phyloP scores from a whole-genome alignment of 1,140 invertebrate species.

The Drosophila baimaii region DNA sequence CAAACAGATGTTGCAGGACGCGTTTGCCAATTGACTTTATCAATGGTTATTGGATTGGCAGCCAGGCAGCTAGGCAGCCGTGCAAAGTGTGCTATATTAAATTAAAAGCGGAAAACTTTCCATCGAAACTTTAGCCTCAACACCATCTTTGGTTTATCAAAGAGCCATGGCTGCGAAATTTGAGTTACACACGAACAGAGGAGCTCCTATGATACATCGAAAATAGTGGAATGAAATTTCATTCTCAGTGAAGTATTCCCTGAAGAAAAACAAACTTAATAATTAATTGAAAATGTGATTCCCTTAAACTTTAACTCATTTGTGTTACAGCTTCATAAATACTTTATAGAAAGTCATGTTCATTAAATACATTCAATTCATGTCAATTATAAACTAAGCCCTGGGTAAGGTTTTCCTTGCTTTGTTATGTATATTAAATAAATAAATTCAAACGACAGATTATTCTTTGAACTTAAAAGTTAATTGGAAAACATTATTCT shows the following conservation, averaged over 20 bases:
- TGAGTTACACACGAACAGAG: not conserved
- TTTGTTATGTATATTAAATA: not conserved
- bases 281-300: not conserved
- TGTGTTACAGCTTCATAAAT: not conserved
- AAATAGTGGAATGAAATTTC: not conserved
- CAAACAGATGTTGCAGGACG: slow-evolving; percentile 37
- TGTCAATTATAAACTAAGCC: not conserved
- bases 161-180: not conserved
- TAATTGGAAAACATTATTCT: too few relatives aligned
- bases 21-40: slow-evolving; percentile 33
- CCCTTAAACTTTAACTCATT: not conserved
- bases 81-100: slow-evolving; percentile 43
- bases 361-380: too few relatives aligned
- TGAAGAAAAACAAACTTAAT: not conserved
- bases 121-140: slow-evolving; percentile 1
- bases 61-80: slow-evolving; percentile 14
- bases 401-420: not conserved
- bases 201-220: not conserved
- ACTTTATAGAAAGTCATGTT: too few relatives aligned
- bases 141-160: slow-evolving; percentile 15
- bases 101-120: slow-evolving; percentile 9
- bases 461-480: too few relatives aligned
- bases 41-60: slow-evolving; percentile 37
- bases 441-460: not conserved
- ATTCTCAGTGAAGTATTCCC: not conserved